Evolutionary conservation across 1,140 invertebrate genomes (phyloP).

Genomic region (Macrotrachela quadricornifera): DNA sequence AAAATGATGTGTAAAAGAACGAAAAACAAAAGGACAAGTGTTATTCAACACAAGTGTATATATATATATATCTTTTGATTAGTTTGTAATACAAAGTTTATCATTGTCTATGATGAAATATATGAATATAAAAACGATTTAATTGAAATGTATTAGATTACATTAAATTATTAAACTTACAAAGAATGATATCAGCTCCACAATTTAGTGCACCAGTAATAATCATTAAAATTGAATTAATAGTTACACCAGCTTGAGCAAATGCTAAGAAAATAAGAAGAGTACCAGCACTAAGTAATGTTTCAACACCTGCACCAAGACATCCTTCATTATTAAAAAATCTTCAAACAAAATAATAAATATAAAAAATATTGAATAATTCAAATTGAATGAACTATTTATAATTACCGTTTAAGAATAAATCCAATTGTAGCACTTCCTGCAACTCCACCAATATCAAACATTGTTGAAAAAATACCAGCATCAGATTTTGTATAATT

Average conservation of each 20-base stretch:
- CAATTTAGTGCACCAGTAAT: conserved; percentile 34
- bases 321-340: conserved; percentile 26
- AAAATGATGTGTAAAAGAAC: too few relatives aligned
- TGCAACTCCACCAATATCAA: conserved; percentile 35
- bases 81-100: too few relatives aligned
- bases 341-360: conserved; percentile 12
- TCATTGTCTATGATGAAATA: too few relatives aligned
- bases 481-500: conserved; percentile 29
- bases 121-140: too few relatives aligned
- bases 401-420: conserved; percentile 24
- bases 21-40: too few relatives aligned
- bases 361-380: background rate
- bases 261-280: conserved; percentile 31
- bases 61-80: too few relatives aligned
- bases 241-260: conserved; percentile 24
- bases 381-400: too few relatives aligned
- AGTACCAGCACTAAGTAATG: conserved; percentile 22
- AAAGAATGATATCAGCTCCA: conserved; percentile 35
- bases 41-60: too few relatives aligned
- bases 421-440: conserved; percentile 31
- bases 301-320: conserved; percentile 27
- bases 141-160: too few relatives aligned
- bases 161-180: conserved; percentile 14
- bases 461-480: conserved; percentile 34
- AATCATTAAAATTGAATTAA: conserved; percentile 31